These are phyloP conservation scores for Drosophila glabriapex DNA, from an alignment of 2,888 invertebrate genomes.

Conservation along the genomic window DNA sequence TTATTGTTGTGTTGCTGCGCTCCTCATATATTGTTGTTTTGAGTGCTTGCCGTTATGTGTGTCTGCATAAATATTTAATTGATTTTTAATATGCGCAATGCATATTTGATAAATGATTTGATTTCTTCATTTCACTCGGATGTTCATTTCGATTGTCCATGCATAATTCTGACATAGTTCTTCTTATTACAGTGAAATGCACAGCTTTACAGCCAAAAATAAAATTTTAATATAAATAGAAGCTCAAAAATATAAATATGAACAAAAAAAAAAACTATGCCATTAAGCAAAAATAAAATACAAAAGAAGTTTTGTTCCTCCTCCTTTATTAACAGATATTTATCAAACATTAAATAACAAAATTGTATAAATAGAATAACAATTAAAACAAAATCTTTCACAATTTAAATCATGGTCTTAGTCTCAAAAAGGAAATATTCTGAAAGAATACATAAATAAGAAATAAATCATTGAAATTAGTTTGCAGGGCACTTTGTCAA, in stretches of 20 bases:
- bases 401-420: background rate
- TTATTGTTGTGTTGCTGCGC: constrained; percentile 19
- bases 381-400: background rate
- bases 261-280: background rate
- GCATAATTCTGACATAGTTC: constrained; percentile 18
- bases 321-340: background rate
- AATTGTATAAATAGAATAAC: background rate
- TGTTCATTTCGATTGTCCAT: constrained; percentile 31
- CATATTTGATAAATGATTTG: constrained; percentile 68
- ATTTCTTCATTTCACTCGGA: constrained; percentile 21
- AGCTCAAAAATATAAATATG: background rate
- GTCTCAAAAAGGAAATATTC: background rate
- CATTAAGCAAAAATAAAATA: background rate
- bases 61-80: constrained; percentile 77
- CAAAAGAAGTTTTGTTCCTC: too few species aligned
- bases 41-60: constrained; percentile 38
- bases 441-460: background rate
- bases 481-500: background rate
- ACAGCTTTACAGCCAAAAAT: background rate
- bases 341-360: background rate
- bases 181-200: constrained; percentile 14
- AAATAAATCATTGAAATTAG: background rate
- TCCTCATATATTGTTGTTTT: constrained; percentile 43
- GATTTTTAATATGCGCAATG: constrained; percentile 75
- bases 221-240: background rate